Evolutionary conservation across 2,797 vertebrate genomes (phyloP), one percentile per base, ranked within the genome.

Genomic region (Enteromius anoplus): DNA sequence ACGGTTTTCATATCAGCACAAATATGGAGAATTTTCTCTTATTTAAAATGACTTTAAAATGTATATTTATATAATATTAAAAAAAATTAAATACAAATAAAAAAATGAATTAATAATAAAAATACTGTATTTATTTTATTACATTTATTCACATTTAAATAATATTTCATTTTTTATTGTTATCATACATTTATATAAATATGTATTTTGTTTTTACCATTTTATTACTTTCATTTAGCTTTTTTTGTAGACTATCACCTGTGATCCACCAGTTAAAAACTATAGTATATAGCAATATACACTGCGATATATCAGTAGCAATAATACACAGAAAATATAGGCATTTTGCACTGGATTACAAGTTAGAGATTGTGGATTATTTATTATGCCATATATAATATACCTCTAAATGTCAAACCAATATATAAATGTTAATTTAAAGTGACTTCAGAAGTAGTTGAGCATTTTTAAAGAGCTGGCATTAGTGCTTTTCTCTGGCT

Each of bases 401-500:
- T 42, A 42, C 2, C 10, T 11, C 11, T 42, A 42, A 3, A 42
- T 42, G 42, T 42, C 42, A 9, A 42, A 11, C 8, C 34, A 68
- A 68, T 34, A 17, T 37, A 11, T 58, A 58, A 23, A 62, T 26
- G 23, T 32, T 62, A 47, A 34, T 60, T 64, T 81, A 34, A 80
- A 37, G 7, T 81, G 12, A 73, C 42, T 51, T 73, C 6, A 58
- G 4, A 79, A 69, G 49, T 42, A 49, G 21, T 7, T 65, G 12
- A 68, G 40, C 37, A 32, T 69, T 55, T 37, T 58, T 55, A 66
- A 34, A 58, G 26, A 49, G 29, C 23, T n/a, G 60, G 34, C 47
- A 51, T 84, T 85, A 55, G 73, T 17, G 69, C 42, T 78, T 42
- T 60, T 70, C 70, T 12, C 40, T 82, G 73, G 75, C 40, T 40